Evolutionary conservation across 2,113 vertebrate species (phyloP).

Genomic region (Saimiri boliviensis): DNA sequence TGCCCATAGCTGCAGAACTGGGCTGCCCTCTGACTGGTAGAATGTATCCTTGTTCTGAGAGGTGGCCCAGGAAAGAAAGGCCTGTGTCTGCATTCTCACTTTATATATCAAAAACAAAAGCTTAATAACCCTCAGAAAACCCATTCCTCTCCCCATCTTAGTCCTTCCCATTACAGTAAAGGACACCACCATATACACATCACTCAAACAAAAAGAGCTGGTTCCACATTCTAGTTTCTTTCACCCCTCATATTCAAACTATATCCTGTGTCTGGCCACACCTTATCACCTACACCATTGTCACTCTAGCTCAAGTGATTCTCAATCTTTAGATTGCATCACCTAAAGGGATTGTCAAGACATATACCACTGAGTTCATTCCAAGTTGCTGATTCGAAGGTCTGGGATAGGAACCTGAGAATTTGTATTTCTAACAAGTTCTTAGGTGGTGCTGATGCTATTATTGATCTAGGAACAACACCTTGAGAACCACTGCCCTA

Average conservation of each 20-base stretch:
- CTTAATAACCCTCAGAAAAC: neutral
- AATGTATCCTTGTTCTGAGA: neutral
- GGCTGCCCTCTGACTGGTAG: neutral
- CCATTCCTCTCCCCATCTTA: neutral
- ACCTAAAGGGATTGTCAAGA: neutral
- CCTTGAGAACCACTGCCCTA: neutral
- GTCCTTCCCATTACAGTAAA: neutral
- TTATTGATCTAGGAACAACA: neutral
- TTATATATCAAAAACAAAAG: neutral
- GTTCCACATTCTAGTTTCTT: neutral
- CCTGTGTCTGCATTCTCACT: neutral
- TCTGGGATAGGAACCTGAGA: neutral
- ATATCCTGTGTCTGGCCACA: neutral
- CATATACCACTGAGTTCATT: neutral
- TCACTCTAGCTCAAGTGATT: neutral
- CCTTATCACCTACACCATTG: neutral
- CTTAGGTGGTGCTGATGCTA: neutral
- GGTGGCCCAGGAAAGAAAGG: neutral
- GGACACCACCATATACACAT: neutral
- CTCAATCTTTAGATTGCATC: neutral
- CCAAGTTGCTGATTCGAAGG: neutral
- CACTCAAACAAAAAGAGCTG: neutral
- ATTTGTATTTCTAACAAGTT: conserved; percentile 13
- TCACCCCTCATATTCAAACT: neutral
- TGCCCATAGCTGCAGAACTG: neutral